Evolutionary conservation across 2,888 invertebrate species (phyloP), one percentile per base, ranked within the genome.

Genomic region (Temnothorax ravouxi): DNA sequence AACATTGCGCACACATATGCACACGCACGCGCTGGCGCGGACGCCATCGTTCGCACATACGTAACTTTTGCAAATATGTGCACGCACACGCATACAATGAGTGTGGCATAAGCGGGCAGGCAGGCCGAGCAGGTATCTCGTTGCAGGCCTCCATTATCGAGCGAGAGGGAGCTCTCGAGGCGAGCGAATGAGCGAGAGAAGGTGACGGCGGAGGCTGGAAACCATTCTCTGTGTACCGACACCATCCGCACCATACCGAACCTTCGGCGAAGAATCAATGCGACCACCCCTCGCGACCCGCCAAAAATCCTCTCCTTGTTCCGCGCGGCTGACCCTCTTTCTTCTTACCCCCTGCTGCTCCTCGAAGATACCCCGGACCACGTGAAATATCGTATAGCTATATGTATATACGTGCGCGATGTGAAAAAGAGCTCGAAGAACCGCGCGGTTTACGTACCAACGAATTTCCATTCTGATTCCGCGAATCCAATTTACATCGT

Each of bases 221-320:
- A 85, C 75, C 84, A 83, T 83, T 79, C 85, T 81, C 77, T 77
- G 47, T 38, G 69, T 34, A 41, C 29, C 67, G 80, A 47, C 76
- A 59, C 41, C 67, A 21, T 44, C 29, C 75, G 54, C 76, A 59
- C 41, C 67, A 21, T 44, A 34, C 75, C 72, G 74, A 76, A 74
- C 44, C 88, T 90, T 90, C 82, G 83, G 74, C 56, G 74, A 85
- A 87, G 90, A 90, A 90, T 90, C 90, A 83, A 90, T 88, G 90
- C 88, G 87, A 88, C 85, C 83, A 84, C 79, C 83, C 66, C 77
- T 77, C 50, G 54, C 82, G 79, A 83, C 76, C 69, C 81, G 54
- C 79, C 84, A 52, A 72, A 76, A 74, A n/a, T 75, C 11, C 56
- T 34, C 77, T 69, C 21, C 71, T 62, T 38, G 5, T 62, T 13